Evolutionary conservation across 2,113 vertebrate genomes (phyloP).

Genomic region (Bubo bubo): DNA sequence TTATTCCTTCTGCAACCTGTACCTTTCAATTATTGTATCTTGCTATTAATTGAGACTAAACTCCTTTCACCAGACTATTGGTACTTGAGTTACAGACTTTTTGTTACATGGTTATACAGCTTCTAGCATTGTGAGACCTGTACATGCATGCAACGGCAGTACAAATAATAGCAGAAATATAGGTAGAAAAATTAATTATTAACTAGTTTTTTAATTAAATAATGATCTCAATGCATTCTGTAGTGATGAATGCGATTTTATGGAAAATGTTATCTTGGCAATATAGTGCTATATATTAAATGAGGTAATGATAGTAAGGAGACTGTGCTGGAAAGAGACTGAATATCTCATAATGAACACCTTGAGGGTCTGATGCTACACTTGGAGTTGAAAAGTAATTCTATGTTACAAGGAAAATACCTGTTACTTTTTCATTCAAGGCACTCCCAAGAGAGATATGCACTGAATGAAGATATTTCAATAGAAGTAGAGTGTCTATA

Average conservation of each 20-base stretch:
- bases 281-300: background rate
- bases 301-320: background rate
- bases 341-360: background rate
- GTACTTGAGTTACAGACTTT: background rate
- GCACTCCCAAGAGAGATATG: background rate
- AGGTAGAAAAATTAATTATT: background rate
- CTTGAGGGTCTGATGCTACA: background rate
- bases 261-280: background rate
- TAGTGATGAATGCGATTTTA: background rate
- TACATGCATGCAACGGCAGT: background rate
- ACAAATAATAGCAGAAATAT: background rate
- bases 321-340: background rate
- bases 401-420: background rate
- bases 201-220: background rate
- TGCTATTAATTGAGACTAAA: background rate
- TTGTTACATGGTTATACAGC: background rate
- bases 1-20: background rate
- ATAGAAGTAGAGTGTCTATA: background rate
- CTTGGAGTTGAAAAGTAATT: background rate
- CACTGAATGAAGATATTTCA: background rate
- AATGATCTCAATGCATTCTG: background rate
- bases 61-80: background rate
- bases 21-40: background rate
- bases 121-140: background rate
- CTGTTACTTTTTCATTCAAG: background rate